Base-by-base conservation (phyloP, 2,113 vertebrate species). In the Piprites chloris region DNA sequence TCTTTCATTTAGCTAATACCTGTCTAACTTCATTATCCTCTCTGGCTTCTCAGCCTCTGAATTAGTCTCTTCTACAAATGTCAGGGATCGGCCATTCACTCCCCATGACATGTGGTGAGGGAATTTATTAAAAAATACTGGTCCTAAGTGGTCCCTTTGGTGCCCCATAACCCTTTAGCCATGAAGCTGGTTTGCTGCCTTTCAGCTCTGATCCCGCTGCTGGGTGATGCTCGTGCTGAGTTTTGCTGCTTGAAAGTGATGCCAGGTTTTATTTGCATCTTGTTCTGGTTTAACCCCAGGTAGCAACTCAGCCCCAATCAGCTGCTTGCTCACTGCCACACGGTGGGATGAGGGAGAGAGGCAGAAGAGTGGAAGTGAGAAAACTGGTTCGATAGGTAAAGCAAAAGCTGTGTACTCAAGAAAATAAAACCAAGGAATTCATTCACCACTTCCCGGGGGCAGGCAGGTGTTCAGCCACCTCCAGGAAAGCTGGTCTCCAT, bases 321-420 rank as follows among this genome's bases (percentile, higher is more conserved):
- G 35, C 41, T 0, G 0, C 41, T 74, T 14, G 3, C 50, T 78
- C 2, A 0, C 37, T 66, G 53, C 27, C 14, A 9, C 35, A n/a
- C 2, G 16, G 22, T 50, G 44, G 35, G 58, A 33, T 63, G 39
- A 42, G 61, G 26, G 61, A 42, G 39, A 41, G 39, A 41, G 30
- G 14, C 61, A 63, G 39, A 39, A 61, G 27, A 15, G 27, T 61
- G 44, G 58, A 46, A 71, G 9, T 20, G 49, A 75, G 28, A 71
- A 39, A 32, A 82, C 56, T 20, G 3, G 2, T 41, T 76, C 50
- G 39, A 5, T 6, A 44, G 27, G 18, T 37, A 63, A 53, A 63
- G 35, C 37, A 76, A 76, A 69, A 63, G 35, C 24, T 12, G 3
- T 9, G 24, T 8, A n/a, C 9, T 19, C 30, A 52, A 44, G 63